A percentile compares a stretch with the other conserved stretches of the same genome.
Conservation (phyloP, 2,797 vertebrate genomes). For the Avahi laniger region DNA sequence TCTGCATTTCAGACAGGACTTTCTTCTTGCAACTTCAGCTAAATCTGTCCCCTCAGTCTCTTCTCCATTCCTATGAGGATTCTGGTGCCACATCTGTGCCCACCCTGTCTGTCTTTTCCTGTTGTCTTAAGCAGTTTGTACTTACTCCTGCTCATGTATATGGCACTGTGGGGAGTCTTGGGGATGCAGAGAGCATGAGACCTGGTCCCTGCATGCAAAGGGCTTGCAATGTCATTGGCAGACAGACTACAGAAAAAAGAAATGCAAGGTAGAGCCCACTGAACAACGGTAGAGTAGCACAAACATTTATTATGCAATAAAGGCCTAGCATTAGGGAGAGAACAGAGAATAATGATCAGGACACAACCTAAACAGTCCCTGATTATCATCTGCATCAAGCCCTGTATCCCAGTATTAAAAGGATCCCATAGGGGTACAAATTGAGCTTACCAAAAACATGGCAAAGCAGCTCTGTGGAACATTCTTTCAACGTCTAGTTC, state of each 20-base stretch:
- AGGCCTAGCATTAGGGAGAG: not conserved
- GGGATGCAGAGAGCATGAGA: not conserved
- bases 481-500: not conserved
- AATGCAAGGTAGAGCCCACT: not conserved
- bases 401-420: not conserved
- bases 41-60: not conserved
- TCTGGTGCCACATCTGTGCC: not conserved
- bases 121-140: not conserved
- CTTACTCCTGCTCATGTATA: not conserved
- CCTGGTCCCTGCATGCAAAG: not conserved
- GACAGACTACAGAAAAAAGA: not conserved
- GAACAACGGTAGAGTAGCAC: not conserved
- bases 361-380: not conserved
- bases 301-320: not conserved
- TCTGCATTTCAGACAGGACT: not conserved
- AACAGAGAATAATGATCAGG: not conserved
- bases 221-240: not conserved
- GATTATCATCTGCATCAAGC: not conserved
- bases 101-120: not conserved
- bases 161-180: fast-evolving
- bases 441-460: not conserved
- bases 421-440: fast-evolving
- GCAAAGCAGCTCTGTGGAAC: not conserved
- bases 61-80: not conserved
- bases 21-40: not conserved